These are phyloP conservation scores for Drosophila kurseongensis DNA, from an alignment of 1,140 invertebrate genomes.

Conservation along the genomic window DNA sequence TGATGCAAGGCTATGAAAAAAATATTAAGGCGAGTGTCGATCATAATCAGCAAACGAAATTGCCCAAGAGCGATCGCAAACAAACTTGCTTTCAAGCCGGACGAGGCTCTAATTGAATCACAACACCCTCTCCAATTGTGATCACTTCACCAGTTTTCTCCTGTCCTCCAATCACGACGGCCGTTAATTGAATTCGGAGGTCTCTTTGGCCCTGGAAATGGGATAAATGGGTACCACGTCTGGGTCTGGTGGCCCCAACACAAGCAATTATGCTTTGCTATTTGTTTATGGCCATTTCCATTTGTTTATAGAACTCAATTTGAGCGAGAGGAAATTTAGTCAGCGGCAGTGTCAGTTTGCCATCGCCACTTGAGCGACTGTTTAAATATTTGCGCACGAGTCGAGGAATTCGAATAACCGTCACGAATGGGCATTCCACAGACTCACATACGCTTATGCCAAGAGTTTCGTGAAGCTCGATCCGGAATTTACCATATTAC, in stretches of 20 bases:
- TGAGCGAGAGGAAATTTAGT: constrained; percentile 39
- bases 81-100: constrained; percentile 1
- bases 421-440: constrained; percentile 14
- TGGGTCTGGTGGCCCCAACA: constrained; percentile 40
- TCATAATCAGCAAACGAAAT: constrained; percentile 57
- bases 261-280: constrained; percentile 71
- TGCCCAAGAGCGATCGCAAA: constrained; percentile 35
- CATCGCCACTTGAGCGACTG: constrained; percentile 26
- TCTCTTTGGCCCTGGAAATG: constrained; percentile 25
- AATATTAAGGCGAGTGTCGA: constrained; percentile 34
- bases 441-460: constrained; percentile 44
- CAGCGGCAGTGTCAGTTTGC: constrained; percentile 4
- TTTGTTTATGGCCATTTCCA: constrained; percentile 73
- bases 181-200: constrained; percentile 76
- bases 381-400: constrained; percentile 59
- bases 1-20: background rate
- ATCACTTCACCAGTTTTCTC: constrained; percentile 21
- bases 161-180: constrained; percentile 18
- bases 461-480: constrained; percentile 17
- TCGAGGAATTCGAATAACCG: constrained; percentile 29
- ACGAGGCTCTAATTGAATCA: constrained; percentile 60
- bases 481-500: background rate
- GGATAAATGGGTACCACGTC: constrained; percentile 4
- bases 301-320: constrained; percentile 75
- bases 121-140: constrained; percentile 34